These are phyloP conservation scores for Mastomys natalensis DNA, from an alignment of 2,113 vertebrate genomes.

Conservation along the genomic window DNA sequence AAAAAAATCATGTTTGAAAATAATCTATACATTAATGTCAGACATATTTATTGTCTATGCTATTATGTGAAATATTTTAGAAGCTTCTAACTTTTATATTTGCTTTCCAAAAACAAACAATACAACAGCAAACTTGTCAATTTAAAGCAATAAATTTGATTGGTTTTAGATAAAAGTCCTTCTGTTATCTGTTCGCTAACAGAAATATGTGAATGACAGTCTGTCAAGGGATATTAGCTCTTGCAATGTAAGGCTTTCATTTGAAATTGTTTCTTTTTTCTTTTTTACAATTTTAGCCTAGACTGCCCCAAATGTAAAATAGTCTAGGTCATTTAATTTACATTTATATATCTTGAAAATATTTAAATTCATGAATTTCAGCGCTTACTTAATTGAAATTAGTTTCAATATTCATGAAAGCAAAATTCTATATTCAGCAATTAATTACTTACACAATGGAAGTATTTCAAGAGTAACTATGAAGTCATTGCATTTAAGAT, in stretches of 20 bases:
- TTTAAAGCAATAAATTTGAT: background rate
- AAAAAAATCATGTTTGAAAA: background rate
- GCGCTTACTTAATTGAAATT: conserved; percentile 13
- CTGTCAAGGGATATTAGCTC: background rate
- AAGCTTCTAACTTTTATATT: background rate
- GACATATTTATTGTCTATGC: background rate
- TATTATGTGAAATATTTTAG: background rate
- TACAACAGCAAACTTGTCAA: background rate
- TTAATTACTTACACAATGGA: background rate
- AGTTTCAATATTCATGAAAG: background rate
- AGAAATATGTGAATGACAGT: background rate
- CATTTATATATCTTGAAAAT: background rate
- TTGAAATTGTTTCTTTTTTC: background rate
- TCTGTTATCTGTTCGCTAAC: background rate
- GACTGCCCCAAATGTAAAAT: background rate
- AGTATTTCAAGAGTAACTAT: background rate
- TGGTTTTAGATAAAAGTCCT: background rate
- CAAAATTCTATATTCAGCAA: background rate
- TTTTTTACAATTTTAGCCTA: background rate
- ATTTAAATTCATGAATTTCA: background rate
- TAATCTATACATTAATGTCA: background rate
- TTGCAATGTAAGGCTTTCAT: background rate
- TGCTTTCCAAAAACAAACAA: background rate
- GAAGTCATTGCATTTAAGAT: background rate
- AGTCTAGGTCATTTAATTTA: background rate